Conservation (phyloP, 2,113 vertebrate genomes). For the Alligator sinensis region DNA sequence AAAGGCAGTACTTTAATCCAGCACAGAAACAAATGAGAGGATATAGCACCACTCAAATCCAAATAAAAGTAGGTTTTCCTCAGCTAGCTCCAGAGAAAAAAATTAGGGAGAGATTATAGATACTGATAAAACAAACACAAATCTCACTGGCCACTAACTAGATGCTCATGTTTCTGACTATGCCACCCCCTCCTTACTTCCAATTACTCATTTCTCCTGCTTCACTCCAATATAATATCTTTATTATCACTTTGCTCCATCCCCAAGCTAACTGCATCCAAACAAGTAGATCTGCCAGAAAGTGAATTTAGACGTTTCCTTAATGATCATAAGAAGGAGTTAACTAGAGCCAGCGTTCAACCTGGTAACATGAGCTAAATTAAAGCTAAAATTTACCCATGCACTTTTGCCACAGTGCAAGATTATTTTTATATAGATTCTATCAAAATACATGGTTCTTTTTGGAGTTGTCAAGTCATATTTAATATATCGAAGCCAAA, state of each 20-base stretch:
- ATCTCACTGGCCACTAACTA: background rate
- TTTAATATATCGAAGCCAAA: too few relatives aligned
- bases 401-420: background rate
- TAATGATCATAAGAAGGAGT: background rate
- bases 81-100: too few relatives aligned
- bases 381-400: background rate
- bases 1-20: background rate
- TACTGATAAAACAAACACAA: background rate
- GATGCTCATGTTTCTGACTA: conserved; percentile 31
- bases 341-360: conserved; percentile 18
- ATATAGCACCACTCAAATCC: background rate
- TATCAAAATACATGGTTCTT: too few relatives aligned
- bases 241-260: background rate
- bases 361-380: background rate
- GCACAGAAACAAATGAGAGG: background rate
- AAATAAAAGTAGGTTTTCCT: too few relatives aligned
- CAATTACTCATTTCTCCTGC: conserved; percentile 51
- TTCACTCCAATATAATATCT: background rate
- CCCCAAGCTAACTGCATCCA: conserved; percentile 5
- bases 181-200: conserved; percentile 30
- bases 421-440: background rate
- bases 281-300: conserved; percentile 57
- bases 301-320: conserved; percentile 48
- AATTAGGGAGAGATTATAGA: background rate
- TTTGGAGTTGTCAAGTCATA: too few relatives aligned